These are phyloP conservation scores for Drosophila tanythrix DNA, from an alignment of 2,888 invertebrate genomes.

Conservation along the genomic window DNA sequence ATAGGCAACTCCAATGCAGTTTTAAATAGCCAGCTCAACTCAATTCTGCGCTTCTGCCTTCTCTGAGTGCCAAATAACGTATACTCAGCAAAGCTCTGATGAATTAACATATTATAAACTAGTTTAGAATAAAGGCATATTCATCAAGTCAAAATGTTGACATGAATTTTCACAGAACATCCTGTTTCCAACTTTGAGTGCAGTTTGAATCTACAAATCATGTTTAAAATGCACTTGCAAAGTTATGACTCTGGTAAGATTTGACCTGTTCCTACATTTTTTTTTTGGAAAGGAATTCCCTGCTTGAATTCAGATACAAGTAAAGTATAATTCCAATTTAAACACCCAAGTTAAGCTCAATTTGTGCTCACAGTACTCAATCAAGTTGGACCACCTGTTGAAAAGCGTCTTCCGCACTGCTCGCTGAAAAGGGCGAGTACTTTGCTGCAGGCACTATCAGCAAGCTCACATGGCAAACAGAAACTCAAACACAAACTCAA, in stretches of 20 bases:
- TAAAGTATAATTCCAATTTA: background rate
- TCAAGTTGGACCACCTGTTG: constrained; percentile 32
- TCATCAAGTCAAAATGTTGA: background rate
- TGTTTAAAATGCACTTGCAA: background rate
- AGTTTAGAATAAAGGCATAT: background rate
- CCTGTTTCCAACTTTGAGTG: background rate
- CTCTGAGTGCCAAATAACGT: background rate
- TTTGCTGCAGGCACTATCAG: constrained; percentile 15
- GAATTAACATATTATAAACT: background rate
- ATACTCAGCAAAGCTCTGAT: background rate
- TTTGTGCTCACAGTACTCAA: background rate
- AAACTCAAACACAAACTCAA: constrained; percentile 27
- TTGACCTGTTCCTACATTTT: background rate
- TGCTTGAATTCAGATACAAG: background rate
- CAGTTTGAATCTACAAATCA: background rate
- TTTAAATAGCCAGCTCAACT: constrained; percentile 12
- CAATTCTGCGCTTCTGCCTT: background rate
- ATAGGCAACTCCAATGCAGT: constrained; percentile 6
- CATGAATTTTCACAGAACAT: background rate
- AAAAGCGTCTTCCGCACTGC: background rate
- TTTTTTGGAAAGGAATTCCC: no score
- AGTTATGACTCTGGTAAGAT: background rate
- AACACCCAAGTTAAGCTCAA: background rate
- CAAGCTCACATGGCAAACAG: constrained; percentile 47
- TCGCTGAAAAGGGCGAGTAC: background rate